Percentiles rank a stretch among this genome's conserved stretches.
phyloP scores from a whole-genome alignment of 2,888 invertebrate genomes.

The Drosophila imparisetae region DNA sequence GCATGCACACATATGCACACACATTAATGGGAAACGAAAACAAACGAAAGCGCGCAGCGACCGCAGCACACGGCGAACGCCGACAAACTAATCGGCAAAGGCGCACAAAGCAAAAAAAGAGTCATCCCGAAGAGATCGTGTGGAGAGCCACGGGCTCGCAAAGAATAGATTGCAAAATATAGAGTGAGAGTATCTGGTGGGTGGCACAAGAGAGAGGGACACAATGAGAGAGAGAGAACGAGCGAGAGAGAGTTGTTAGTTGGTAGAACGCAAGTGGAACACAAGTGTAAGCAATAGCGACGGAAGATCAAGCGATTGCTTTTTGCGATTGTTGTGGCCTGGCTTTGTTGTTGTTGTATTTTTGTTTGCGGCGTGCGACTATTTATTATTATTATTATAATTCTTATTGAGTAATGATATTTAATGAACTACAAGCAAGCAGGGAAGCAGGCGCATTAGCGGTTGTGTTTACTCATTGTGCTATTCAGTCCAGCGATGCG shows the following conservation, averaged over 20 bases:
- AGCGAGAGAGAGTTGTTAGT: constrained; percentile 15
- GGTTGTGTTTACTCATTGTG: constrained; percentile 37
- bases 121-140: constrained; percentile 35
- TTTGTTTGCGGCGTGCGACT: constrained; percentile 16
- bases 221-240: constrained; percentile 3
- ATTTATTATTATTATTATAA: constrained; percentile 57
- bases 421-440: constrained; percentile 33
- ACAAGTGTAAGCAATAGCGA: constrained; percentile 19
- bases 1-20: constrained; percentile 24
- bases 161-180: not conserved
- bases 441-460: constrained; percentile 31
- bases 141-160: not conserved
- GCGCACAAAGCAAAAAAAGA: constrained; percentile 27
- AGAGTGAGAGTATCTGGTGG: constrained; percentile 32
- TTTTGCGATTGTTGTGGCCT: constrained; percentile 10
- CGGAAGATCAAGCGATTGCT: constrained; percentile 35
- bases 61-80: constrained; percentile 54
- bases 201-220: constrained; percentile 28
- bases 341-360: constrained; percentile 21
- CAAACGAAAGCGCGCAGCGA: constrained; percentile 38
- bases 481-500: constrained; percentile 25
- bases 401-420: constrained; percentile 55
- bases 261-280: constrained; percentile 35
- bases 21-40: constrained; percentile 7
- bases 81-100: constrained; percentile 63